Base-by-base conservation (phyloP, 1,140 invertebrate genomes). In the Branchinecta lynchi region DNA sequence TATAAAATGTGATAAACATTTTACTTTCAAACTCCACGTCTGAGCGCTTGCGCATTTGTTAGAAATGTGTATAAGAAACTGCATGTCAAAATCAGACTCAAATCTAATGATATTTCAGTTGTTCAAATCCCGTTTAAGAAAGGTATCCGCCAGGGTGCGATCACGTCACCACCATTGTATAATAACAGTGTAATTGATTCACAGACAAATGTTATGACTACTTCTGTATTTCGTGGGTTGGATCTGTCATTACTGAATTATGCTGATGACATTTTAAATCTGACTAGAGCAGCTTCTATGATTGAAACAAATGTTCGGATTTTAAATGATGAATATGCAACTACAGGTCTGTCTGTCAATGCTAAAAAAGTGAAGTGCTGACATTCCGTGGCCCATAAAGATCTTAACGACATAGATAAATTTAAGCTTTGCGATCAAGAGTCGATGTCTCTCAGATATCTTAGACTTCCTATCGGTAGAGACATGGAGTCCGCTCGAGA, bases 191-290 rank as follows among this genome's bases (percentile, higher is more conserved):
- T 51, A 9, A 51, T 51, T 9, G 9, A 51, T 51, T 51, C 46
- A 51, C 46, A 51, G 46, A 51, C 46, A 51, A 9, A n/a, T 51
- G 9, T 51, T 51, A 51, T 51, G 46, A 51, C 46, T 51, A 51
- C 9, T n/a, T 51, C n/a, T n/a, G n/a, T 51, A 9, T 51, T 51
- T 51, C 46, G 46, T 51, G 46, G 46, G n/a, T 51, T 51, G 46
- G 46, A 51, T 51, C 9, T 51, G n/a, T n/a, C n/a, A n/a, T n/a
- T n/a, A n/a, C n/a, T n/a, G n/a, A n/a, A n/a, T n/a, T n/a, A n/a
- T n/a, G 46, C 46, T 51, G 46, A 51, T n/a, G 46, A 51, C 46
- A n/a, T 51, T 51, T n/a, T 51, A 51, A 51, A 51, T 51, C 46
- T 51, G 9, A 51, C 9, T 51, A 51, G 46, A 51, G n/a, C 46